Percentiles rank a stretch among this genome's conserved stretches.
phyloP scores from a whole-genome alignment of 2,888 invertebrate genomes.

The Tinea semifulvella region DNA sequence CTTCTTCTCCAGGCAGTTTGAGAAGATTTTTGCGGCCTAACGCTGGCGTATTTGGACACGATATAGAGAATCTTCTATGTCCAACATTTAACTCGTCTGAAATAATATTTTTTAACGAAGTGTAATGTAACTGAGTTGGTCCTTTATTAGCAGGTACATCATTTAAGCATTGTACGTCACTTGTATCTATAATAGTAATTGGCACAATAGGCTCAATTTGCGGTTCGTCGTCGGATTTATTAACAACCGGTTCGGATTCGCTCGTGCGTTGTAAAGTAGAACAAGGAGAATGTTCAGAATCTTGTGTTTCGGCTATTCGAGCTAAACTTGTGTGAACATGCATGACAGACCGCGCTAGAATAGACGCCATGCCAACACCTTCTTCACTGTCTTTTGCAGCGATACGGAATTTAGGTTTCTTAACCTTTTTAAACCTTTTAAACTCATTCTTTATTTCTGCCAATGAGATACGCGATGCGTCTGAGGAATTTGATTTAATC shows the following conservation, averaged over 20 bases:
- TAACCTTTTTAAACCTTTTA: conserved; percentile 49
- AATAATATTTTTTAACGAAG: conserved; percentile 47
- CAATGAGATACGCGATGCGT: conserved; percentile 51
- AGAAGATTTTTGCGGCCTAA: conserved; percentile 45
- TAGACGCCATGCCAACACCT: conserved; percentile 71
- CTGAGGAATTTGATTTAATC: conserved; percentile 58
- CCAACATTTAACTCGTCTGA: conserved; percentile 26
- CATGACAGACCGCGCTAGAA: conserved; percentile 72
- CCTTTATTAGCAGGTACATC: conserved; percentile 21
- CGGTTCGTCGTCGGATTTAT: conserved; percentile 35
- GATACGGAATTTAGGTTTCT: conserved; percentile 46
- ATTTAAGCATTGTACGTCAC: conserved; percentile 20
- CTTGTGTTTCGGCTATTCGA: conserved; percentile 65
- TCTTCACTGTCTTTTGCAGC: conserved; percentile 42
- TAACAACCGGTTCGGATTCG: conserved; percentile 48
- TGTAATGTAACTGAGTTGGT: conserved; percentile 42
- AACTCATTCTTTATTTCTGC: conserved; percentile 50
- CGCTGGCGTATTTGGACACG: conserved; percentile 52
- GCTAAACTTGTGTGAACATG: conserved; percentile 67
- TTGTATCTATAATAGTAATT: conserved; percentile 13
- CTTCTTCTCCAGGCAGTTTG: conserved; percentile 41
- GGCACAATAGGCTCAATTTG: conserved; percentile 8
- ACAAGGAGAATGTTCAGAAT: conserved; percentile 50
- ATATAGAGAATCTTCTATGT: conserved; percentile 47
- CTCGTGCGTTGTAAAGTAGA: conserved; percentile 47